Conservation (phyloP, 2,113 vertebrate species). For the Parotia lawesii region DNA sequence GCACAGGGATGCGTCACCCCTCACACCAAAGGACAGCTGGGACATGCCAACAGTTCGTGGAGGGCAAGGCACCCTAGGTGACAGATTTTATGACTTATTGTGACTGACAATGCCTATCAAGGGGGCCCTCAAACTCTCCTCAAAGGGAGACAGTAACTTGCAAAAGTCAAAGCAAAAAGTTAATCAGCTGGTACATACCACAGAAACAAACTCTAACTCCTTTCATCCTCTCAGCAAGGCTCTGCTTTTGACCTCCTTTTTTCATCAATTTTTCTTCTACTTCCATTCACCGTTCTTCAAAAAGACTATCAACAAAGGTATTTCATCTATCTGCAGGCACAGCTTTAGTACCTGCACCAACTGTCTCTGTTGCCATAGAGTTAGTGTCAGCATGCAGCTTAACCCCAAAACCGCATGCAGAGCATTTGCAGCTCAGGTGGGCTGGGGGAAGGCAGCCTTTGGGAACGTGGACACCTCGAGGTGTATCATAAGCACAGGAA, state of each 20-base stretch:
- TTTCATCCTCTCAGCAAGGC: neutral
- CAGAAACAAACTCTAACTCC: neutral
- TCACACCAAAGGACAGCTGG: neutral
- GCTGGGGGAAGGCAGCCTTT: neutral
- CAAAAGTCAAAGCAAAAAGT: neutral
- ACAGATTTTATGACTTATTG: accelerated
- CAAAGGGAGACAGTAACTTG: neutral
- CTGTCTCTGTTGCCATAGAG: neutral
- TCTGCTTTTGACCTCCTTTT: neutral
- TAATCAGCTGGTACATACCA: neutral
- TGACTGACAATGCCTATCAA: neutral
- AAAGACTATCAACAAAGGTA: neutral
- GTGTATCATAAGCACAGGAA: neutral
- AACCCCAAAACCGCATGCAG: neutral
- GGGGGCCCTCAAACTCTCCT: neutral
- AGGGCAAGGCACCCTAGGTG: neutral
- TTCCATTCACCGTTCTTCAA: neutral
- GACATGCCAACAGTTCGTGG: accelerated
- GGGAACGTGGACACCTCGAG: neutral
- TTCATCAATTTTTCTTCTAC: neutral
- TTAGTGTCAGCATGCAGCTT: neutral
- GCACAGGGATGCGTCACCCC: neutral
- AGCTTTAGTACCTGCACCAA: neutral
- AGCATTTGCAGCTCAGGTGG: neutral
- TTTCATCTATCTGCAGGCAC: neutral